Conservation (phyloP, 2,113 vertebrate genomes). For the Scopus umbretta region DNA sequence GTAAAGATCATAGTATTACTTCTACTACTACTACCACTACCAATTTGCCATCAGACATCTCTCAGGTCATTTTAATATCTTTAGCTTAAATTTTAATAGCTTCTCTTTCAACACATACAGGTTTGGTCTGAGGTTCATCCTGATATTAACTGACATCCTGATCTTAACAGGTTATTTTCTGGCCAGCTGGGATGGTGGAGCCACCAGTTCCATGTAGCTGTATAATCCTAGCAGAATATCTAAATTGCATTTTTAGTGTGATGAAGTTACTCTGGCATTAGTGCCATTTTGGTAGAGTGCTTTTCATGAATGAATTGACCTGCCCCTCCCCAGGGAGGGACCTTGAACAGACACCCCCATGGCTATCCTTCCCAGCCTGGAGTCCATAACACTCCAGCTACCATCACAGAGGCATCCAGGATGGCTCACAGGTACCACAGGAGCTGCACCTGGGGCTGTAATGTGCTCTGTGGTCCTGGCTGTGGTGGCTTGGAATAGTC, state of each 20-base stretch:
- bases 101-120: neutral
- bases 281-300: neutral
- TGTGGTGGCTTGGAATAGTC: neutral
- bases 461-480: neutral
- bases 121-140: neutral
- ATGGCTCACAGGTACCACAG: neutral
- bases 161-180: neutral
- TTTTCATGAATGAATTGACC: neutral
- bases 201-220: neutral
- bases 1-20: neutral
- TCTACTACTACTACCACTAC: neutral
- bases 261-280: neutral
- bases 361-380: neutral
- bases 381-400: neutral
- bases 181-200: neutral
- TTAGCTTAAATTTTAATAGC: neutral
- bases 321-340: neutral
- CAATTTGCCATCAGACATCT: neutral
- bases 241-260: neutral
- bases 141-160: neutral
- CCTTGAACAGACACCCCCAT: neutral
- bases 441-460: neutral
- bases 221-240: neutral
- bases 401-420: neutral
- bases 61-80: neutral